Base-by-base conservation (phyloP, 2,888 invertebrate genomes). In the Theodoxus fluviatilis region DNA sequence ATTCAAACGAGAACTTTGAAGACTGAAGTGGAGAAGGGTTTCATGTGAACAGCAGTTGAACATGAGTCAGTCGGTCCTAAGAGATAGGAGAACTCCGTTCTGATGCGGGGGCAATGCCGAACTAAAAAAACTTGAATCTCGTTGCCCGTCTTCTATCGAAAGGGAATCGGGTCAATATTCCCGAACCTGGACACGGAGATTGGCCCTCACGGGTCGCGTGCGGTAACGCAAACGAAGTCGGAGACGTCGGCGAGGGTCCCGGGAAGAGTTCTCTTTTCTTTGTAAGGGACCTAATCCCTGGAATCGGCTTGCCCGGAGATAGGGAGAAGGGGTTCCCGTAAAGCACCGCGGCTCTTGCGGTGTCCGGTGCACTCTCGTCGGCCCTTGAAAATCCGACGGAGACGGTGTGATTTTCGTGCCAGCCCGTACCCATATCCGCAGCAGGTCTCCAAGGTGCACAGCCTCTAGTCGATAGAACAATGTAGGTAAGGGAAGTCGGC, bases 371-470 rank as follows among this genome's bases (percentile, higher is more conserved):
- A 79, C 52, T 52, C 52, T 6, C 43, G 43, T 18, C 52, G 9
- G 52, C 9, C 86, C 88, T 81, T 87, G 84, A 87, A 88, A 88
- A 85, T 83, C 81, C 81, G 88, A 83, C 85, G 80, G 85, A 86
- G 84, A 81, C 73, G n/a, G 73, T 75, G 77, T 82, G 76, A 84
- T 77, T 84, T 78, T 84, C 88, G 85, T 84, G 84, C 87, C 88
- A 86, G 89, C 81, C 89, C 90, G 91, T 91, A 91, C 91, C 90
- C 89, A 91, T 91, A 91, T 91, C 91, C 91, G 91, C 91, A 92
- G 90, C 91, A 91, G 92, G 91, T 92, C 91, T 92, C 91, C 91
- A 90, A 91, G 91, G 91, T 91, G 88, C 90, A 88, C 88, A 90
- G 90, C 90, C 90, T 91, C 90, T 90, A 90, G 90, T 90, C 90